A percentile compares a stretch with the other conserved stretches of the same genome.
phyloP scores from a whole-genome alignment of 2,888 invertebrate species.

The Troides oblongomaculatus region DNA sequence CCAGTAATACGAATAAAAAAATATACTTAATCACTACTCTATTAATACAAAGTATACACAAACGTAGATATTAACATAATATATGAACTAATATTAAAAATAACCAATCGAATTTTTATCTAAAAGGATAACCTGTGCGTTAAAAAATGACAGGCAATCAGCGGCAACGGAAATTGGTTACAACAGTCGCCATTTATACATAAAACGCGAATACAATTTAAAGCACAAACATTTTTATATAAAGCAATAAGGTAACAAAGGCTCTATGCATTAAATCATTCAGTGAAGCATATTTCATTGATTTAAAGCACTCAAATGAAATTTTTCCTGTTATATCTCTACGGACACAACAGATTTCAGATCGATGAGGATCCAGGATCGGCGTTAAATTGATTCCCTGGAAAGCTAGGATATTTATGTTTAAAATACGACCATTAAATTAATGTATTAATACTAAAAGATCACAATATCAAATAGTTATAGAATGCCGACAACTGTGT shows the following conservation, averaged over 20 bases:
- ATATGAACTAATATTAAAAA: neutral
- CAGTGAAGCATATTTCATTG: constrained; percentile 20
- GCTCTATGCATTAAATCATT: constrained; percentile 17
- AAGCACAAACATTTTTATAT: constrained; percentile 14
- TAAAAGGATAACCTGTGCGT: constrained; percentile 30
- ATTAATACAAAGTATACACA: no score
- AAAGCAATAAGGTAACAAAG: constrained; percentile 15
- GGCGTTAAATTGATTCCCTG: no score
- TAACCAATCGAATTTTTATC: constrained; percentile 33
- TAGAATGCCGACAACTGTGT: no score
- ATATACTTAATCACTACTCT: no score
- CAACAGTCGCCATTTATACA: neutral
- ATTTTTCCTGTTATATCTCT: neutral
- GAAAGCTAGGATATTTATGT: no score
- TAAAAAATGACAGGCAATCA: constrained; percentile 24
- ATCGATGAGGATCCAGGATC: no score
- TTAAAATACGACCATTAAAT: no score
- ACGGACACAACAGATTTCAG: no score
- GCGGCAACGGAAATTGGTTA: constrained; percentile 6
- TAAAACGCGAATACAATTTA: constrained; percentile 4
- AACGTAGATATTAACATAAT: neutral
- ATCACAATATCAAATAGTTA: no score
- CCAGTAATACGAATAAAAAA: no score
- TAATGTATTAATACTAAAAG: no score
- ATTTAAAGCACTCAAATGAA: constrained; percentile 21